A percentile compares a stretch with the other conserved stretches of the same genome.
phyloP scores from a whole-genome alignment of 2,888 invertebrate genomes.

The Galerucella calmariensis region DNA sequence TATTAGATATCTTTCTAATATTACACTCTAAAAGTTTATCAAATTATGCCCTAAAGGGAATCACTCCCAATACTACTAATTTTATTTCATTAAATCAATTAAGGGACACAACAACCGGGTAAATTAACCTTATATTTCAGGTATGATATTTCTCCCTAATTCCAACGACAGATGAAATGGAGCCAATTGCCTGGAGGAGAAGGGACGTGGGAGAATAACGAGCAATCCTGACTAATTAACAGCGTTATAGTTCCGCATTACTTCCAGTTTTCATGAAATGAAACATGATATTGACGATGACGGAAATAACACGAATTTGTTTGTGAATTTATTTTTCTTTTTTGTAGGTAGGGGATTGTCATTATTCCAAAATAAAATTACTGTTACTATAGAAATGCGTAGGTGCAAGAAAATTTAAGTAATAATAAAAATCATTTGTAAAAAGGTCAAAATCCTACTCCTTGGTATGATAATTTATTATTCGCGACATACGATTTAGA shows the following conservation, averaged over 20 bases:
- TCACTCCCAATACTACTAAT: constrained; percentile 11
- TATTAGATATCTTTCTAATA: not conserved
- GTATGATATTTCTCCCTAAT: constrained; percentile 31
- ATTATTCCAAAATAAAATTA: constrained; percentile 2
- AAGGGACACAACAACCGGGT: constrained; percentile 2
- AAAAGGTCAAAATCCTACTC: no score
- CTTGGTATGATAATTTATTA: no score
- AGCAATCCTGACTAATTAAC: constrained; percentile 12
- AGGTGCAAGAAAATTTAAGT: no score
- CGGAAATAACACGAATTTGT: not conserved
- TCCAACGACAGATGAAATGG: constrained; percentile 35
- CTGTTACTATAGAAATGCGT: no score
- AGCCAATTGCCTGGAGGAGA: constrained; percentile 24
- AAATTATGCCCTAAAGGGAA: constrained; percentile 8
- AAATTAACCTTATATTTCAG: constrained; percentile 21
- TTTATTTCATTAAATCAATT: constrained; percentile 22
- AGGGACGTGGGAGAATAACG: not conserved
- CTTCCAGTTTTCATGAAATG: not conserved
- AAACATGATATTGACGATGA: constrained; percentile 2
- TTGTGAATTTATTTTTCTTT: not conserved
- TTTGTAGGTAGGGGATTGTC: not conserved
- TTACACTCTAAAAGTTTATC: constrained; percentile 6
- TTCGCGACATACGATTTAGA: no score
- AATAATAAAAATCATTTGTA: no score
- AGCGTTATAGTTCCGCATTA: not conserved